Evolutionary conservation across 2,797 vertebrate species (phyloP).

Genomic region (Sciurus carolinensis): DNA sequence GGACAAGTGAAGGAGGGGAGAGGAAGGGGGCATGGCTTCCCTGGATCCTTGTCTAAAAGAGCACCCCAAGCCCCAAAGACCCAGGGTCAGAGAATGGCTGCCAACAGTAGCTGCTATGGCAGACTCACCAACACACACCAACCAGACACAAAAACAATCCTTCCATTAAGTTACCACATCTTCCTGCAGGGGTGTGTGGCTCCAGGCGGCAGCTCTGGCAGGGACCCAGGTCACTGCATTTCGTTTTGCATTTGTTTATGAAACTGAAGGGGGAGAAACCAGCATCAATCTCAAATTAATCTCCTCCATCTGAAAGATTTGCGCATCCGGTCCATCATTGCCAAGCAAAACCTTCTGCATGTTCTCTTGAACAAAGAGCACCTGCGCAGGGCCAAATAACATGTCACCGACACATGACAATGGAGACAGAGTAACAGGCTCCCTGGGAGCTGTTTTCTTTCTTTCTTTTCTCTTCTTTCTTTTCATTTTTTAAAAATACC

Average conservation of each 20-base stretch:
- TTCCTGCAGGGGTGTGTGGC: not conserved
- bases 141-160: not conserved
- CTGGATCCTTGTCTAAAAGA: not conserved
- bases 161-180: not conserved
- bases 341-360: not conserved
- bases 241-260: not conserved
- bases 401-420: accelerated
- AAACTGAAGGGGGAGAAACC: not conserved
- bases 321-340: not conserved
- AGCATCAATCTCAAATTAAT: not conserved
- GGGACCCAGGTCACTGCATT: not conserved
- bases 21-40: not conserved
- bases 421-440: not conserved
- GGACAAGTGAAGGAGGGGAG: not conserved
- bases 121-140: not conserved
- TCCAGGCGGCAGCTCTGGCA: not conserved
- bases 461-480: not conserved
- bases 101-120: not conserved
- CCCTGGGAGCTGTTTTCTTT: not conserved
- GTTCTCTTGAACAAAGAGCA: slow-evolving; percentile 58
- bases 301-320: not conserved
- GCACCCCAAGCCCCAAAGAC: not conserved
- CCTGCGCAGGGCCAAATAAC: not conserved
- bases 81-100: not conserved
- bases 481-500: slow-evolving; percentile 25